Conservation (phyloP, 2,888 invertebrate genomes). For the Morpho achilles region DNA sequence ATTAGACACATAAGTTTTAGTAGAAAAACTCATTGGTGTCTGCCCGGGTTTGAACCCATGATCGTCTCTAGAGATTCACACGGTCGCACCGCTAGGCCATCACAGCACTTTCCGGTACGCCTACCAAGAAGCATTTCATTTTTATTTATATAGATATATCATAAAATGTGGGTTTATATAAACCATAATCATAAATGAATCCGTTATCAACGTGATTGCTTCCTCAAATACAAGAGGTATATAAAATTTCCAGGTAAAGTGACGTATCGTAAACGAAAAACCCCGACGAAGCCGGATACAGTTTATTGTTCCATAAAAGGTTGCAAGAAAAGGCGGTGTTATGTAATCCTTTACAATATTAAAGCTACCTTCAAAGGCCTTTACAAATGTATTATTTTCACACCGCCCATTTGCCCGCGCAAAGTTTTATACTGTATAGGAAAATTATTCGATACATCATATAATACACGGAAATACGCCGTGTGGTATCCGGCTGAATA, state of each 20-base stretch:
- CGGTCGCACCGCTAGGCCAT: too few relatives aligned
- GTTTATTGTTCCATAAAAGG: slow-evolving; percentile 9
- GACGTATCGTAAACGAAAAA: slow-evolving; percentile 10
- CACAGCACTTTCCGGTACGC: too few relatives aligned
- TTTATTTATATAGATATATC: too few relatives aligned
- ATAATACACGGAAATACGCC: slow-evolving; percentile 36
- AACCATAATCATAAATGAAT: too few relatives aligned
- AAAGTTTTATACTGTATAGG: slow-evolving; percentile 21
- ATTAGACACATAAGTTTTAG: too few relatives aligned
- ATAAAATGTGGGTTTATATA: too few relatives aligned
- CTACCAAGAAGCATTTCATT: too few relatives aligned
- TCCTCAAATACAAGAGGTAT: neutral
- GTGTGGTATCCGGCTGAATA: too few relatives aligned
- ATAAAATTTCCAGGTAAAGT: slow-evolving; percentile 8
- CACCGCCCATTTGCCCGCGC: neutral
- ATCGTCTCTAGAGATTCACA: too few relatives aligned
- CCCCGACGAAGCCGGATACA: slow-evolving; percentile 5
- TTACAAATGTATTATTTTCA: neutral
- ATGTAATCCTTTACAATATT: slow-evolving; percentile 4
- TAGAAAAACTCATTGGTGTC: too few relatives aligned
- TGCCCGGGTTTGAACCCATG: too few relatives aligned
- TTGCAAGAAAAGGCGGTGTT: slow-evolving; percentile 5
- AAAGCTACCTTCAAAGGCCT: slow-evolving; percentile 4
- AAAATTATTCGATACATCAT: slow-evolving; percentile 38
- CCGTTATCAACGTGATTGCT: neutral